Evolutionary conservation across 1,140 invertebrate genomes (phyloP).

Genomic region (Oppia nitens): DNA sequence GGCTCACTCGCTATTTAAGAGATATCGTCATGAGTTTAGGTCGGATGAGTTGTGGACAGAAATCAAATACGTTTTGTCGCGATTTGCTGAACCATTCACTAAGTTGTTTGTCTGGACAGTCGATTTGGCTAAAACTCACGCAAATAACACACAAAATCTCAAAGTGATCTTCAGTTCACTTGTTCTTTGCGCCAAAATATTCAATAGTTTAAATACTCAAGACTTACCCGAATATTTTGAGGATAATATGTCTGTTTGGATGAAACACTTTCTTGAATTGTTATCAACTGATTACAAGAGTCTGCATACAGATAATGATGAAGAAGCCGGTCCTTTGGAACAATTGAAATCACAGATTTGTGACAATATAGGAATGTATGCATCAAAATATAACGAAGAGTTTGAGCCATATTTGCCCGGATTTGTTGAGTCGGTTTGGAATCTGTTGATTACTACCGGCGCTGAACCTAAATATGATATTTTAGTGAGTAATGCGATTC

Average conservation of each 20-base stretch:
- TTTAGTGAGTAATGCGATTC: slow-evolving; percentile 83
- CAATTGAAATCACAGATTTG: slow-evolving; percentile 85
- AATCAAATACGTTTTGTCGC: slow-evolving; percentile 87
- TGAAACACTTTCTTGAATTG: slow-evolving; percentile 68
- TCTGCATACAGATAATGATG: slow-evolving; percentile 47
- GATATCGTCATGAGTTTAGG: slow-evolving; percentile 89
- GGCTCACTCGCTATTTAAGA: slow-evolving; percentile 86
- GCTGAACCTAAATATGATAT: slow-evolving; percentile 76
- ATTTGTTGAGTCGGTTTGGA: slow-evolving; percentile 88
- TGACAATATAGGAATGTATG: slow-evolving; percentile 84
- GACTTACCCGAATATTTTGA: slow-evolving; percentile 97
- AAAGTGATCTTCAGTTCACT: slow-evolving; percentile 78
- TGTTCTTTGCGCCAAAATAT: slow-evolving; percentile 80
- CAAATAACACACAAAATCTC: slow-evolving; percentile 56
- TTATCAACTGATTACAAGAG: slow-evolving; percentile 50
- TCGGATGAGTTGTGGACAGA: slow-evolving; percentile 84
- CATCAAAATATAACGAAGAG: slow-evolving; percentile 94
- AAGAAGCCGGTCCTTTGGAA: slow-evolving; percentile 75
- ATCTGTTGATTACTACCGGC: slow-evolving; percentile 62
- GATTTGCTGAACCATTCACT: slow-evolving; percentile 80
- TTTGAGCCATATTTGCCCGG: slow-evolving; percentile 66
- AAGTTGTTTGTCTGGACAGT: slow-evolving; percentile 76
- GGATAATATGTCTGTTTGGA: slow-evolving; percentile 89
- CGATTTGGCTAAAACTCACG: slow-evolving; percentile 56
- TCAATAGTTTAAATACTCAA: slow-evolving; percentile 89